Conservation (phyloP, 64 coral and sea anemone species). For the Pocillopora damicornis region DNA sequence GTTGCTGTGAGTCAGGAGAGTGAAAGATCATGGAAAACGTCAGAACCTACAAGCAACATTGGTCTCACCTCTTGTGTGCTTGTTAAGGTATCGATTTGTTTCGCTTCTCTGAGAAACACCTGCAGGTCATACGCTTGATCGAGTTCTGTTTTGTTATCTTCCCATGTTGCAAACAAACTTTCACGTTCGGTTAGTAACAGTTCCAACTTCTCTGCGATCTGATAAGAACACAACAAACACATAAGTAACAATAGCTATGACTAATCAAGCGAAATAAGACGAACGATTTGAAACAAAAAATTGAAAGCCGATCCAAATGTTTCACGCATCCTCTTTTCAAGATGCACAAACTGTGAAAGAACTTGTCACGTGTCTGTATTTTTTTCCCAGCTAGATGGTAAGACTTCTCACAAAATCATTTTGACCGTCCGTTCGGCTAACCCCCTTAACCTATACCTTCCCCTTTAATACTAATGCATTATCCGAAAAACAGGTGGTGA, state of each 20-base stretch:
- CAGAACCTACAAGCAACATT: background rate
- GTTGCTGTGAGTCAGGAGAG: too few species aligned
- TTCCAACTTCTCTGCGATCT: constrained; percentile 88
- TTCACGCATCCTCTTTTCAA: too few species aligned
- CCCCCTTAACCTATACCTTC: too few species aligned
- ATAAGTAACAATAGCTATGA: background rate
- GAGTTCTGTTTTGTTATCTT: constrained; percentile 73
- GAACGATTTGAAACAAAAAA: background rate
- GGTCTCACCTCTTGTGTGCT: constrained; percentile 80
- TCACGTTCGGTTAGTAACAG: constrained; percentile 88
- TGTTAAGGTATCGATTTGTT: constrained; percentile 81
- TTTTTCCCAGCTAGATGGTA: too few species aligned
- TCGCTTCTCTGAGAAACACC: constrained; percentile 92
- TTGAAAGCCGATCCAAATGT: background rate
- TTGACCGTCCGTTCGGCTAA: too few species aligned
- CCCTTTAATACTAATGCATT: too few species aligned
- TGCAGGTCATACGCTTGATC: constrained; percentile 82
- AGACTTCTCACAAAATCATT: too few species aligned
- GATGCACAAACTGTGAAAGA: too few species aligned
- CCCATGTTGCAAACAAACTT: constrained; percentile 81
- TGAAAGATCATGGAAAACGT: too few species aligned
- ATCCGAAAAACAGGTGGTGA: too few species aligned
- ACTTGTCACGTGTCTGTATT: too few species aligned
- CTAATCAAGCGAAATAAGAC: background rate
- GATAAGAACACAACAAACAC: background rate